A percentile compares a stretch with the other conserved stretches of the same genome.
Evolutionary conservation across 2,888 invertebrate genomes (phyloP).

Genomic region (Sarcophaga rosellei): DNA sequence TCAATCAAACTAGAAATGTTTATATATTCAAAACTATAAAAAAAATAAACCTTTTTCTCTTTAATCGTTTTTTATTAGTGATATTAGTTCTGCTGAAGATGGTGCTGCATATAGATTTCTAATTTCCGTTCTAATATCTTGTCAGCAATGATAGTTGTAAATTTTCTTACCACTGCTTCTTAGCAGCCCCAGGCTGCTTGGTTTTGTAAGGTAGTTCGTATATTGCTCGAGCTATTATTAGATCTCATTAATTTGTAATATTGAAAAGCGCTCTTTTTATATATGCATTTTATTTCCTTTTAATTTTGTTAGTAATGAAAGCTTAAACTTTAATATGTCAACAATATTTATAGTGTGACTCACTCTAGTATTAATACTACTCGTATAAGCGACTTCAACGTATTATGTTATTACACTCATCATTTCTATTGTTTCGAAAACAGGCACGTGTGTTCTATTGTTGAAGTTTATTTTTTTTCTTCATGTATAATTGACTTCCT

Average conservation of each 20-base stretch:
- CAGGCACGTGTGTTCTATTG: constrained; percentile 36
- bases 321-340: background rate
- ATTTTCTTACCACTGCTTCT: background rate
- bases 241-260: no score
- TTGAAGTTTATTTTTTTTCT: constrained; percentile 23
- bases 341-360: background rate
- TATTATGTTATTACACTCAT: background rate
- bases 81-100: no score
- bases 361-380: background rate
- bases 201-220: no score
- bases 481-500: constrained; percentile 18
- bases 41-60: no score
- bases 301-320: background rate
- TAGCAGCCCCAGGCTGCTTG: no score
- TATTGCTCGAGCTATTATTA: no score
- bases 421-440: background rate
- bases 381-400: constrained; percentile 2
- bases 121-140: no score
- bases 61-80: no score
- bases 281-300: constrained; percentile 12
- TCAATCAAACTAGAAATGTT: no score
- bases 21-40: no score
- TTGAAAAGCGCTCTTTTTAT: background rate
- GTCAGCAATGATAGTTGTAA: background rate
- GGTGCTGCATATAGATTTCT: no score